phyloP scores from a whole-genome alignment of 2,888 invertebrate genomes.

The Octodonta nipae region DNA sequence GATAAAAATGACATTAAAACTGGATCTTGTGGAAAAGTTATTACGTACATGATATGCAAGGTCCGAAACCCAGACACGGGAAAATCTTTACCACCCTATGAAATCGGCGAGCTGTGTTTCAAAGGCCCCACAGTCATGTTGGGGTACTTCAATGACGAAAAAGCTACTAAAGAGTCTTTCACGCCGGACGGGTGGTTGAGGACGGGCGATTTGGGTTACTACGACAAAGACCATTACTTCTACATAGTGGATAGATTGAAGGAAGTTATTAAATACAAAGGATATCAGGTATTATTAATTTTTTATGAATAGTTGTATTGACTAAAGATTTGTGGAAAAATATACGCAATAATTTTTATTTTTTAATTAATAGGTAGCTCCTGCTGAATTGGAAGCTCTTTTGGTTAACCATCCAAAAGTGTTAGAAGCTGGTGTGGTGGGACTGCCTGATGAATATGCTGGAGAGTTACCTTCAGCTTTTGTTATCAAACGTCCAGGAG shows the following conservation, averaged over 20 bases:
- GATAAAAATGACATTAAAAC: constrained; percentile 29
- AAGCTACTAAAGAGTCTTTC: constrained; percentile 50
- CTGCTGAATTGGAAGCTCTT: constrained; percentile 76
- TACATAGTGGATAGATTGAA: constrained; percentile 76
- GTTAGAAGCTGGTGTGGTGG: constrained; percentile 70
- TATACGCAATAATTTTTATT: not conserved
- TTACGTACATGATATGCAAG: constrained; percentile 48
- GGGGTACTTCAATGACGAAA: constrained; percentile 60
- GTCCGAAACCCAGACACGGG: constrained; percentile 51
- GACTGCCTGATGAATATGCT: constrained; percentile 50
- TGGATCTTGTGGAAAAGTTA: constrained; percentile 54
- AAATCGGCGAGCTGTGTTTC: constrained; percentile 70
- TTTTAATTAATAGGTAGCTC: constrained; percentile 46
- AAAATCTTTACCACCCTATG: constrained; percentile 43
- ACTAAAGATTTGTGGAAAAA: not conserved
- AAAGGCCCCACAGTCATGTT: constrained; percentile 44
- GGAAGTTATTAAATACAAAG: constrained; percentile 84
- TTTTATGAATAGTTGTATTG: not conserved
- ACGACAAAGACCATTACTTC: constrained; percentile 61
- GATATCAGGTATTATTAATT: constrained; percentile 51
- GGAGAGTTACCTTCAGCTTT: constrained; percentile 70
- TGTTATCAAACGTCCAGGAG: constrained; percentile 48
- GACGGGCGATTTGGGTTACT: constrained; percentile 73
- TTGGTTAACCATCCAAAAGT: constrained; percentile 57
- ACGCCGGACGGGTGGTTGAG: constrained; percentile 65